phyloP scores from a whole-genome alignment of 2,797 vertebrate species.

The Girardinus metallicus region DNA sequence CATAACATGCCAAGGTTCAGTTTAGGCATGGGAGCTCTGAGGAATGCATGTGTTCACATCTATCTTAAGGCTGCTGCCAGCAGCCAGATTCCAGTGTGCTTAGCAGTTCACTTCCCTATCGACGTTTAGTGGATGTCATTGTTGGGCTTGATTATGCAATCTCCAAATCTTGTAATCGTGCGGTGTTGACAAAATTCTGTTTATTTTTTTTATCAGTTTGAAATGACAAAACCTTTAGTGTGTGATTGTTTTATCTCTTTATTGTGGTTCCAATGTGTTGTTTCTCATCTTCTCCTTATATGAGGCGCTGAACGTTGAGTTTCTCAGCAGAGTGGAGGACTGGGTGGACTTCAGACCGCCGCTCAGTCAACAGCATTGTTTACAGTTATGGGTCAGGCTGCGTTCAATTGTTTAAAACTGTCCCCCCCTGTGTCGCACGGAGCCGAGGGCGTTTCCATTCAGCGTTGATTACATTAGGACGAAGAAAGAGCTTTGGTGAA shows the following conservation, averaged over 20 bases:
- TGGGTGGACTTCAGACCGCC: slow-evolving; percentile 72
- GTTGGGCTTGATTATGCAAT: slow-evolving; percentile 55
- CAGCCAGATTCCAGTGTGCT: slow-evolving; percentile 54
- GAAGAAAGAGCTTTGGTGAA: slow-evolving; percentile 29
- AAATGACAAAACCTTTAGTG: background rate
- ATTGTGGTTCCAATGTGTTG: background rate
- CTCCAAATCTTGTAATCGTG: slow-evolving; percentile 31
- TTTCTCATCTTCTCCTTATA: slow-evolving; percentile 13
- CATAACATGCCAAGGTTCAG: slow-evolving; percentile 23
- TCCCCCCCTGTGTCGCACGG: slow-evolving; percentile 29
- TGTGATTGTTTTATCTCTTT: background rate
- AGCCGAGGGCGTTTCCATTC: slow-evolving; percentile 58
- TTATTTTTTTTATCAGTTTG: background rate
- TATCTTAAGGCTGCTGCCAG: slow-evolving; percentile 40
- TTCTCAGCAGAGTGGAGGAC: slow-evolving; percentile 53
- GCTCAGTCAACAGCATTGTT: slow-evolving; percentile 66
- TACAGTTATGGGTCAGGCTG: slow-evolving; percentile 61
- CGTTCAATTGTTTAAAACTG: slow-evolving; percentile 58
- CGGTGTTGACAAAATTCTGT: slow-evolving; percentile 27
- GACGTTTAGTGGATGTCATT: slow-evolving; percentile 44
- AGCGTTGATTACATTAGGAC: slow-evolving; percentile 37
- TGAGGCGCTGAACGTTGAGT: slow-evolving; percentile 10
- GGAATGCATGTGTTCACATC: slow-evolving; percentile 52
- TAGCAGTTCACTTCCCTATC: slow-evolving; percentile 54
- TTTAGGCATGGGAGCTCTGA: slow-evolving; percentile 24